phyloP scores from a whole-genome alignment of 2,113 vertebrate genomes.

The Oophaga pumilio region DNA sequence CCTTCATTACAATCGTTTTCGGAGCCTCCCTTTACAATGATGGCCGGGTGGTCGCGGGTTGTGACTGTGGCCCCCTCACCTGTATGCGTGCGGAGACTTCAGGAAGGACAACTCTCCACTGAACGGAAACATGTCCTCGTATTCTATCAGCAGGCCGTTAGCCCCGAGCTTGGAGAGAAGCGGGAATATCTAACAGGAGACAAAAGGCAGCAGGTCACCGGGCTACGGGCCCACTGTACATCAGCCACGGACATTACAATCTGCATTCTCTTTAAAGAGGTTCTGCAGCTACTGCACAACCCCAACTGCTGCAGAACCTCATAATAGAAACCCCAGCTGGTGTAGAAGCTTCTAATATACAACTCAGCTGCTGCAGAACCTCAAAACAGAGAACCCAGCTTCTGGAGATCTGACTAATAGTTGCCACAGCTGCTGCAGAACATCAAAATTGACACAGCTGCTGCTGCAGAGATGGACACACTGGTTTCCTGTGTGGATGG shows the following conservation, averaged over 20 bases:
- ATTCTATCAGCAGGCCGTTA: constrained; percentile 75
- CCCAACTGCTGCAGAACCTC: too few relatives aligned
- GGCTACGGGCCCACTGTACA: background rate
- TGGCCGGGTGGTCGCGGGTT: too few relatives aligned
- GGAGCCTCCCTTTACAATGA: too few relatives aligned
- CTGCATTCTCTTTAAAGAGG: background rate
- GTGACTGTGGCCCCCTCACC: constrained; percentile 62
- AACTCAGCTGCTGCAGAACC: background rate
- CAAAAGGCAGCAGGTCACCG: background rate
- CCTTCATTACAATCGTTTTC: too few relatives aligned
- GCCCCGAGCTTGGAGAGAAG: constrained; percentile 73
- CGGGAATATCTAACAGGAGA: constrained; percentile 66
- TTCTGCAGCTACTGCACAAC: background rate
- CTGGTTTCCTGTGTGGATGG: too few relatives aligned
- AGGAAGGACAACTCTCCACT: constrained; percentile 72
- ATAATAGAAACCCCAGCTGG: background rate
- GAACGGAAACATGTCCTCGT: constrained; percentile 83
- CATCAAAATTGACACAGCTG: too few relatives aligned
- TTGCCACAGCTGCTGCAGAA: too few relatives aligned
- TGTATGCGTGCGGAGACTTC: constrained; percentile 71
- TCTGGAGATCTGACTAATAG: too few relatives aligned
- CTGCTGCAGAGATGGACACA: too few relatives aligned
- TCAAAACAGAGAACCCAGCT: background rate
- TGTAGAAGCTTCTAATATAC: background rate
- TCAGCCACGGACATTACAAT: background rate